Percentiles rank a stretch among this genome's conserved stretches.
Evolutionary conservation across 1,140 invertebrate genomes (phyloP).

Genomic region (Pygmarrhopalites habei): DNA sequence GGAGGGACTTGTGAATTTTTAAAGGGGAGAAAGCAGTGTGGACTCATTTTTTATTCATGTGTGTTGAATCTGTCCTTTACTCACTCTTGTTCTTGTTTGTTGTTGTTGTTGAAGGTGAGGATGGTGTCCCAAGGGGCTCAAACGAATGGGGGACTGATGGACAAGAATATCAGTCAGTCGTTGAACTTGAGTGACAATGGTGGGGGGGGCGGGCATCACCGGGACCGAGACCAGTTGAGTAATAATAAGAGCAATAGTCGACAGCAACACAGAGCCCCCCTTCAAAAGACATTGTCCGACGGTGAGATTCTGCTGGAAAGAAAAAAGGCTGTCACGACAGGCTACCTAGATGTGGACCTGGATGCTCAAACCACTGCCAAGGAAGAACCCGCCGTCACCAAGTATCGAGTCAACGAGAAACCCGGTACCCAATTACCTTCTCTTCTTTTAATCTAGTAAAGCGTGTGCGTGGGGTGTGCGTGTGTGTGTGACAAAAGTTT

Average conservation of each 20-base stretch:
- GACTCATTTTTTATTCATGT: too few species aligned
- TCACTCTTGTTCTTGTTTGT: too few species aligned
- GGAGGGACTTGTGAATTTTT: not conserved
- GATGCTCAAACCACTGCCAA: not conserved
- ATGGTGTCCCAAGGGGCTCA: constrained; percentile 83
- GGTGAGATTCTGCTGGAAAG: constrained; percentile 67
- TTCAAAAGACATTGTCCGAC: constrained; percentile 64
- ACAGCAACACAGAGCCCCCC: constrained; percentile 4
- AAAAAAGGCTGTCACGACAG: constrained; percentile 15
- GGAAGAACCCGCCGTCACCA: not conserved
- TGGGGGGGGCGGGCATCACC: too few species aligned
- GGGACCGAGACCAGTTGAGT: too few species aligned
- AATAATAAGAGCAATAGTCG: constrained; percentile 47
- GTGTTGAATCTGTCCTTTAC: too few species aligned
- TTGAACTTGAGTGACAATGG: constrained; percentile 10
- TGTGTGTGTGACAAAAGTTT: too few species aligned
- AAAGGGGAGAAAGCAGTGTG: too few species aligned
- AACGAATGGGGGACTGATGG: constrained; percentile 59
- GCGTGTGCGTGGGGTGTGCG: too few species aligned
- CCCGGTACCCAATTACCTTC: too few species aligned
- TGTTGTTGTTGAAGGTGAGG: constrained; percentile 54
- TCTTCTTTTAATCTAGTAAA: too few species aligned
- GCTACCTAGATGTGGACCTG: constrained; percentile 8
- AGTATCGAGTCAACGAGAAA: constrained; percentile 5
- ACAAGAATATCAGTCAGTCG: constrained; percentile 11